Evolutionary conservation across 2,113 vertebrate species (phyloP).

Genomic region (Aplodontia rufa): DNA sequence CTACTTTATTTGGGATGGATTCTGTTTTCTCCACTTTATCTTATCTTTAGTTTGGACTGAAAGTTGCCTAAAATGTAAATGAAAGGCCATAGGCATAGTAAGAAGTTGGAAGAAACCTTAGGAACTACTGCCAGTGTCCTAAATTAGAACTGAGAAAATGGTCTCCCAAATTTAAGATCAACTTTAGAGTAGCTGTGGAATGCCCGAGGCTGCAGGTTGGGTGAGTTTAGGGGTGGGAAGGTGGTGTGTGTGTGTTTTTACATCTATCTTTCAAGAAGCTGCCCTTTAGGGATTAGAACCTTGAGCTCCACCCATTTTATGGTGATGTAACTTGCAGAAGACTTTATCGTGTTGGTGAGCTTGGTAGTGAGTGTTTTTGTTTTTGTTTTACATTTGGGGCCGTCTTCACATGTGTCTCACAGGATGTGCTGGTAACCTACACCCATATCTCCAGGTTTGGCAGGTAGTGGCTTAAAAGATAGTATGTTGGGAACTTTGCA

Average conservation of each 20-base stretch:
- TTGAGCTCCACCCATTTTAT: background rate
- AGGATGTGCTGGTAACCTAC: background rate
- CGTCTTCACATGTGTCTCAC: conserved; percentile 67
- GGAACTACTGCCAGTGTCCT: background rate
- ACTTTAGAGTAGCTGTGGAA: background rate
- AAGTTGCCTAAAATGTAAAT: background rate
- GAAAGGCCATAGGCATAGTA: background rate
- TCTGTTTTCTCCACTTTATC: background rate
- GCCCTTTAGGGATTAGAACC: background rate
- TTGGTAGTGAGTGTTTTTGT: background rate
- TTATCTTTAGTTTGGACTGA: background rate
- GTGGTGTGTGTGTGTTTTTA: background rate
- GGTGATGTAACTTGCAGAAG: background rate
- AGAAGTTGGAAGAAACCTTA: background rate
- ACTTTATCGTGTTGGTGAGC: conserved; percentile 42
- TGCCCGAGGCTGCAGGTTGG: background rate
- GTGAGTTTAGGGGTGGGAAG: too few relatives aligned
- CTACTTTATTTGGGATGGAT: background rate
- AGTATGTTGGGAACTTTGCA: background rate
- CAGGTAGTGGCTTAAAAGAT: conserved; percentile 53
- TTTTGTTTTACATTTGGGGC: conserved; percentile 20
- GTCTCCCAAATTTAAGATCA: background rate
- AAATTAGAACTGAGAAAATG: background rate
- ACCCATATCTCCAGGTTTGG: background rate
- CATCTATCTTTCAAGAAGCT: background rate